Evolutionary conservation across 2,797 vertebrate genomes (phyloP), one percentile per base, ranked within the genome.

Genomic region (Petrocephalus schoutedeni): DNA sequence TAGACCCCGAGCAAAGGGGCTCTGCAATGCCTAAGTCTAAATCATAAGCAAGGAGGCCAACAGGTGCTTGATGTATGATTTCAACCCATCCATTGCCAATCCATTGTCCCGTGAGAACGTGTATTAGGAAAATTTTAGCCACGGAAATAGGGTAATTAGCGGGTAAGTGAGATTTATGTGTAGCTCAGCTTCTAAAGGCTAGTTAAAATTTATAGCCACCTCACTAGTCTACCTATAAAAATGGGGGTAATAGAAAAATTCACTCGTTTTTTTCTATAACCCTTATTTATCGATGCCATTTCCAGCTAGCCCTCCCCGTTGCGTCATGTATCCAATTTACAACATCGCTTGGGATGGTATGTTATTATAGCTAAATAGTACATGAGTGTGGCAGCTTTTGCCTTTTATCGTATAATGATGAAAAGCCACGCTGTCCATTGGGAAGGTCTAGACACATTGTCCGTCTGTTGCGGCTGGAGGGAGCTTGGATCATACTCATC

Each of bases 171-270:
- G 84, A 86, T 86, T 86, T 86, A 83, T 83, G 49, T 28, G 19
- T 51, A 83, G 51, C 80, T 28, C 2, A 28, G 23, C 80, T 53
- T 19, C 14, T 59, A 56, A 86, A n/a, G 53, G 53, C 56, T 86
- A 58, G 53, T 57, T 86, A 86, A 86, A 86, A 86, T 86, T 85
- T 85, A 86, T 86, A 86, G 53, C 56, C 58, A 86, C 28, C 84
- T 86, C 5, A 14, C 23, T 85, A 57, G 51, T 56, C 82, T 85
- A 85, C 82, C 49, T 85, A 57, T 36, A 59, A 86, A 86, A 59
- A 36, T 19, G 56, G 32, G 28, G 28, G 23, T 83, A 77, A 77
- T 77, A 41, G n/a, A 83, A 83, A 83, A 83, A 83, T 51, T 53
- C 45, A 83, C 51, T 49, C 45, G 10, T 86, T 59, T 32, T 85